These are phyloP conservation scores for Barnardius zonarius DNA, from an alignment of 2,113 vertebrate species.

Conservation along the genomic window DNA sequence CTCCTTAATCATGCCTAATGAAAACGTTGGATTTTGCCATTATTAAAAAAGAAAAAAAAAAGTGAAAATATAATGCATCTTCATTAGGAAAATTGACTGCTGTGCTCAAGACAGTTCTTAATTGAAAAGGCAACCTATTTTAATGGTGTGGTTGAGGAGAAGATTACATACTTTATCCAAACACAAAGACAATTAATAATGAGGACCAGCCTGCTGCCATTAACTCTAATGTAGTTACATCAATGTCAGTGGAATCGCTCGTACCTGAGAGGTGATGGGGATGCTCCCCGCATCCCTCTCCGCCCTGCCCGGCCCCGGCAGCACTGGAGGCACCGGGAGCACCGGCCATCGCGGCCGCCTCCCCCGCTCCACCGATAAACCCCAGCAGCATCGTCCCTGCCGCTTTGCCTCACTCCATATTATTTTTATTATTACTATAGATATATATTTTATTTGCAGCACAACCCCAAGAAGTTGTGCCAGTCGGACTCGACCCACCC, in stretches of 20 bases:
- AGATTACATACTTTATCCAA: constrained; percentile 87
- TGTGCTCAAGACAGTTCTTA: constrained; percentile 77
- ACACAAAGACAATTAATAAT: constrained; percentile 85
- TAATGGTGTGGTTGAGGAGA: constrained; percentile 79
- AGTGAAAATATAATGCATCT: constrained; percentile 76
- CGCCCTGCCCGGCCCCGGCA: constrained; percentile 6
- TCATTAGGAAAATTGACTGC: constrained; percentile 81
- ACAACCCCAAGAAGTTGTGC: neutral
- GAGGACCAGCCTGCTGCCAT: constrained; percentile 76
- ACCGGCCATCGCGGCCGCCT: neutral
- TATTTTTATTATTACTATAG: neutral
- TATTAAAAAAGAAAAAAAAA: constrained; percentile 42
- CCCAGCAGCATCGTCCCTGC: neutral
- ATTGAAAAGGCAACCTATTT: constrained; percentile 85
- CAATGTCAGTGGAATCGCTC: constrained; percentile 64
- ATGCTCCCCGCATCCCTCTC: constrained; percentile 12
- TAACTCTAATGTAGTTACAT: constrained; percentile 77
- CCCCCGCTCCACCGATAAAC: neutral
- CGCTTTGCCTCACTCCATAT: neutral
- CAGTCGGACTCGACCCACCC: neutral
- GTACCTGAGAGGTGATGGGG: constrained; percentile 61
- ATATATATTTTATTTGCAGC: neutral
- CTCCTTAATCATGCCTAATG: constrained; percentile 73
- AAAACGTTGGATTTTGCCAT: constrained; percentile 75
- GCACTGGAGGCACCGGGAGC: neutral